phyloP scores from a whole-genome alignment of 2,113 vertebrate species.

The Callopanchax toddi region DNA sequence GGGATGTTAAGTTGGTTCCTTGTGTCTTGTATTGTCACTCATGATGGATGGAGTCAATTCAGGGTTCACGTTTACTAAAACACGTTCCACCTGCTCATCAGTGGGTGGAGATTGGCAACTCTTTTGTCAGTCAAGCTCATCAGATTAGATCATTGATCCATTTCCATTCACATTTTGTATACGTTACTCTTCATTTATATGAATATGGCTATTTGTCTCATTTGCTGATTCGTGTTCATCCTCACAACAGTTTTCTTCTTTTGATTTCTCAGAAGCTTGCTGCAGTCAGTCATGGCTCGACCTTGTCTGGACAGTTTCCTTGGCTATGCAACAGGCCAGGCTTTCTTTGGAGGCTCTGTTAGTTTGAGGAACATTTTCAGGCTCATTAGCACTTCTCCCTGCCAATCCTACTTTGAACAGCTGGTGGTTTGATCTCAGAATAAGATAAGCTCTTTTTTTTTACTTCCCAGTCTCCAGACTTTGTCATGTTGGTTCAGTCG shows the following conservation, averaged over 20 bases:
- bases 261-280: too few relatives aligned
- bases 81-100: constrained; percentile 64
- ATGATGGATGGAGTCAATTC: constrained; percentile 67
- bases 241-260: too few relatives aligned
- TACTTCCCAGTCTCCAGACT: constrained; percentile 46
- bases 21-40: constrained; percentile 52
- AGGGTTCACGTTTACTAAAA: constrained; percentile 46
- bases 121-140: background rate
- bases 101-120: constrained; percentile 8
- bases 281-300: background rate
- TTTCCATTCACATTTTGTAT: background rate
- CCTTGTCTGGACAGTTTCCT: constrained; percentile 31
- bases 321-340: constrained; percentile 29
- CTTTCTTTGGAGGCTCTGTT: constrained; percentile 34
- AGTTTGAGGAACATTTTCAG: constrained; percentile 61
- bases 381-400: constrained; percentile 66
- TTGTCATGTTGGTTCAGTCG: constrained; percentile 66
- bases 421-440: constrained; percentile 53
- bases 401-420: constrained; percentile 23
- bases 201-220: too few relatives aligned
- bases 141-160: background rate
- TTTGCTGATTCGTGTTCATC: too few relatives aligned
- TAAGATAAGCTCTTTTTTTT: constrained; percentile 58
- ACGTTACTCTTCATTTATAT: too few relatives aligned
- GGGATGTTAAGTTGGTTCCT: constrained; percentile 37